Percentiles rank a stretch among this genome's conserved stretches.
Conservation (phyloP, 2,888 invertebrate genomes). For the Dynastes grantii region DNA sequence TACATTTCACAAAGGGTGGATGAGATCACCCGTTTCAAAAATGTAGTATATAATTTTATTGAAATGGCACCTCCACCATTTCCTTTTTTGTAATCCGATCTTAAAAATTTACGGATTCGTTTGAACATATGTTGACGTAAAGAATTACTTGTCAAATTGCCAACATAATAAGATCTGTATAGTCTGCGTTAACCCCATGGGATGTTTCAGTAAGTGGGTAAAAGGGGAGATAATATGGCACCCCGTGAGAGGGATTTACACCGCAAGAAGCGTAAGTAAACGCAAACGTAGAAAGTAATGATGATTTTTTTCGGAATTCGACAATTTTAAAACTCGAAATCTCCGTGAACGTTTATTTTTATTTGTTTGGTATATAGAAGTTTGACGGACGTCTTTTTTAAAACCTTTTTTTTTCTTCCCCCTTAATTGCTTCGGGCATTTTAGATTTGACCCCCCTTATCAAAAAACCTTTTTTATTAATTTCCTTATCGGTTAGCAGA, state of each 20-base stretch:
- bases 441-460: slow-evolving; percentile 49
- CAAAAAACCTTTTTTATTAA: too few species aligned
- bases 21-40: too few species aligned
- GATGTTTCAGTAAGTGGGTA: slow-evolving; percentile 50
- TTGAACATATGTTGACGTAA: slow-evolving; percentile 64
- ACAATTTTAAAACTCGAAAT: slow-evolving; percentile 62
- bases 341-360: slow-evolving; percentile 63
- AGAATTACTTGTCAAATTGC: slow-evolving; percentile 63
- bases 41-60: too few species aligned
- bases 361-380: slow-evolving; percentile 58
- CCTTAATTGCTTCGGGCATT: slow-evolving; percentile 22
- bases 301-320: slow-evolving; percentile 62
- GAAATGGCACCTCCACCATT: too few species aligned
- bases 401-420: slow-evolving; percentile 37
- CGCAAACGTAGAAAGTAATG: slow-evolving; percentile 53
- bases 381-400: slow-evolving; percentile 51
- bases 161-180: slow-evolving; percentile 53
- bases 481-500: slow-evolving; percentile 24
- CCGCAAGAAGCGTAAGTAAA: neutral
- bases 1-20: too few species aligned
- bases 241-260: slow-evolving; percentile 13
- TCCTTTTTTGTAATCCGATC: neutral
- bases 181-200: slow-evolving; percentile 59
- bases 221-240: slow-evolving; percentile 46
- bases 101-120: neutral